Base-by-base conservation (phyloP, 1,140 invertebrate genomes). In the Camponotus vicinus region DNA sequence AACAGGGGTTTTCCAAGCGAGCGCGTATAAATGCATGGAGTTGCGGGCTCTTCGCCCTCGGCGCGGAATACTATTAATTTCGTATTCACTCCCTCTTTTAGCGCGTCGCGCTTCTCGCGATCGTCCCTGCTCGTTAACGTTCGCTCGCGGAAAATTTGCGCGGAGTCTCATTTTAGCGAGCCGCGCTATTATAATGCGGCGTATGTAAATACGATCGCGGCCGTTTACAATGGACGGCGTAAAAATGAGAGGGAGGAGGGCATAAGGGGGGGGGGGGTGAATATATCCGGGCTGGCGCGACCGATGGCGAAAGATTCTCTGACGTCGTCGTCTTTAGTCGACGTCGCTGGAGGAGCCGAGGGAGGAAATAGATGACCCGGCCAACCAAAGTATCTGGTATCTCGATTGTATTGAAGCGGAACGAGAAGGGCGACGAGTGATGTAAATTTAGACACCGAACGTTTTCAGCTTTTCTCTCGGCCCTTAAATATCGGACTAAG, bases 31-130 rank as follows among this genome's bases (percentile, higher is more conserved):
- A 90, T 91, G 90, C 83, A 88, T 88, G 76, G 67, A 73, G 80
- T 82, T 67, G 86, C 73, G 77, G 86, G 59, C 75, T 77, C 61
- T 40, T 86, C 86, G 75, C 89, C 82, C 84, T 90, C 82, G 37
- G 64, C 55, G 69, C 59, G 78, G 89, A 90, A 90, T 91, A 85
- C 70, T 90, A 91, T 91, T 91, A 91, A 91, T 91, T 91, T 90
- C 78, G 76, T 90, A 91, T 91, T 90, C 90, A 91, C 88, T 90
- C 71, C 84, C 79, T 88, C 89, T 86, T 90, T 88, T 71, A 83
- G 52, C 55, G 52, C 79, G 45, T 34, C 84, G 76, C 13, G 42
- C 40, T 52, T n/a, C 61, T 77, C 75, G 70, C 63, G 85, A 89
- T 89, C 85, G 85, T 66, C 85, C 55, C 79, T 55, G 80, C 86